phyloP scores from a whole-genome alignment of 2,888 invertebrate species.

The Thyatira batis region DNA sequence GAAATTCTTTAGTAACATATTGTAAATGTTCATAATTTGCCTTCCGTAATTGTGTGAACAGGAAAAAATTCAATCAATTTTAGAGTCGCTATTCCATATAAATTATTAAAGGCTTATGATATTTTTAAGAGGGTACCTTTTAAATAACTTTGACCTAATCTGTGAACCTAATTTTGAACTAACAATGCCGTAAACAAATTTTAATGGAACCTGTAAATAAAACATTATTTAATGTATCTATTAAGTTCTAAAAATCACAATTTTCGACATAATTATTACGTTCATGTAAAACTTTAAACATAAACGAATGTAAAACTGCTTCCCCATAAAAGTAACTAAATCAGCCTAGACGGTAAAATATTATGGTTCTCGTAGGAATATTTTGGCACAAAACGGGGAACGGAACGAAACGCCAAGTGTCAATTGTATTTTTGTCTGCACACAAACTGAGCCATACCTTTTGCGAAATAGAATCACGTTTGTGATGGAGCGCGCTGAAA shows the following conservation, averaged over 20 bases:
- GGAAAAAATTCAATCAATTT: not conserved
- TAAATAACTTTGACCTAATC: too few species aligned
- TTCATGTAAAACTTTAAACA: not conserved
- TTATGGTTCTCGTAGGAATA: not conserved
- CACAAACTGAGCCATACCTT: conserved; percentile 4
- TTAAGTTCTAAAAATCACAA: too few species aligned
- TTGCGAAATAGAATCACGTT: not conserved
- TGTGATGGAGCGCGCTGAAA: not conserved
- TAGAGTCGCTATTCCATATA: not conserved
- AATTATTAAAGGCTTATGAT: too few species aligned
- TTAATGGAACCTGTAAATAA: too few species aligned
- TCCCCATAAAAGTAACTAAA: not conserved
- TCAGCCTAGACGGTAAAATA: not conserved
- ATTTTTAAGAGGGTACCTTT: too few species aligned
- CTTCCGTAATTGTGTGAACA: not conserved
- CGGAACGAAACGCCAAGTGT: not conserved
- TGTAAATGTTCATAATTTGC: conserved; percentile 12
- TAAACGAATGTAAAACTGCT: not conserved
- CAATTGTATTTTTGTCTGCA: not conserved
- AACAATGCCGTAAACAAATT: too few species aligned
- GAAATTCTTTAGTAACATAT: conserved; percentile 30
- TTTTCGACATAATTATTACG: too few species aligned
- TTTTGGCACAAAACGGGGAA: not conserved
- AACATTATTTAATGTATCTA: too few species aligned
- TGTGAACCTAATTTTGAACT: too few species aligned